Conservation (phyloP, 2,888 invertebrate genomes). For the Spilosoma lubricipeda region DNA sequence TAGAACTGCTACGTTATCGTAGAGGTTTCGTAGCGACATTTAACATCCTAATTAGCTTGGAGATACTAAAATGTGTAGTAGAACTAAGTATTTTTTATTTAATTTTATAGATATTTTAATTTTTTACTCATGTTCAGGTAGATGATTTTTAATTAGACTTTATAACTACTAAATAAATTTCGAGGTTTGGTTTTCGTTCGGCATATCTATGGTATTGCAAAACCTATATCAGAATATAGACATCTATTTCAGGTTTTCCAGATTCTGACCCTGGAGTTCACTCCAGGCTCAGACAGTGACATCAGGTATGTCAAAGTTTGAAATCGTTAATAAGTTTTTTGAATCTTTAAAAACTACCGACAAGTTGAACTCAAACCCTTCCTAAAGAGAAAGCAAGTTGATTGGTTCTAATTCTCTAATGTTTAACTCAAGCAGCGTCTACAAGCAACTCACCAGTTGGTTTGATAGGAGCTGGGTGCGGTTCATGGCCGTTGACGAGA, state of each 20-base stretch:
- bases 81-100: neutral
- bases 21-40: neutral
- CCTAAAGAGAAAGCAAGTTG: neutral
- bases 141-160: neutral
- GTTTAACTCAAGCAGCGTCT: neutral
- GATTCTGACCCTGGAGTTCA: too few relatives aligned
- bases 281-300: too few relatives aligned
- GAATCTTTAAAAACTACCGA: neutral
- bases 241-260: too few relatives aligned
- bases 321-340: too few relatives aligned
- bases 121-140: neutral
- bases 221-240: neutral
- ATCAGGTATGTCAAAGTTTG: too few relatives aligned
- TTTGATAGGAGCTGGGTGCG: constrained; percentile 91
- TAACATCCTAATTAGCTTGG: neutral
- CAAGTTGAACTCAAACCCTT: neutral
- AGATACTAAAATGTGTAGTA: neutral
- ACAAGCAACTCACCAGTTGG: constrained; percentile 74
- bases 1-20: constrained; percentile 5
- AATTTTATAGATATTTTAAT: neutral
- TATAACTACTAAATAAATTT: neutral
- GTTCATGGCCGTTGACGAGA: constrained; percentile 83
- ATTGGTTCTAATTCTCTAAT: neutral
- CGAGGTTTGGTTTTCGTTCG: neutral
- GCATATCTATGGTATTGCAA: neutral